phyloP scores from a whole-genome alignment of 23 tunicate genomes.

The Ascidia mentula region DNA sequence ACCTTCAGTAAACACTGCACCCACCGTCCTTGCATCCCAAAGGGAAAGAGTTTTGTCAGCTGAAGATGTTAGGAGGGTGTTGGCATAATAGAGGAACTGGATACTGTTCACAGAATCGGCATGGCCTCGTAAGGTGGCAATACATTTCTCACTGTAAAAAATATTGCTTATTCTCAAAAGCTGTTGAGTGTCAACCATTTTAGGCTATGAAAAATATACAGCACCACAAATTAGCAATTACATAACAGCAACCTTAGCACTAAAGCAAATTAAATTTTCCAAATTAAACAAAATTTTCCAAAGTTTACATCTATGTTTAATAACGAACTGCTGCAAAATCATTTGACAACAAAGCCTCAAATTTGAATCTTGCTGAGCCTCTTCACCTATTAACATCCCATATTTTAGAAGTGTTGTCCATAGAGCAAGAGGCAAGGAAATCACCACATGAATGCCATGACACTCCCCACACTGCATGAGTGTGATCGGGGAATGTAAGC shows the following conservation, averaged over 20 bases:
- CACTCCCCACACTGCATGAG: constrained; percentile 96
- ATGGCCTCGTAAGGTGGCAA: constrained; percentile 89
- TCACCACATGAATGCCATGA: constrained; percentile 95
- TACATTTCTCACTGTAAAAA: constrained; percentile 65
- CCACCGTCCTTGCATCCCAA: constrained; percentile 97
- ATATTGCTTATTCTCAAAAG: too few species aligned
- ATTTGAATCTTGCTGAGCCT: too few species aligned
- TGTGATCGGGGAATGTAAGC: constrained; percentile 73
- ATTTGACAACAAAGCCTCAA: too few species aligned
- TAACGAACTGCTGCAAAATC: too few species aligned
- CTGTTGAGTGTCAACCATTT: too few species aligned
- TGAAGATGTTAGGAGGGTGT: constrained; percentile 78
- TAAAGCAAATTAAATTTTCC: too few species aligned
- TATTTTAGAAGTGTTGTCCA: constrained; percentile 88
- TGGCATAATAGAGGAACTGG: constrained; percentile 66
- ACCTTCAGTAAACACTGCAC: too few species aligned
- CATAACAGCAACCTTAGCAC: too few species aligned
- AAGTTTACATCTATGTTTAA: too few species aligned
- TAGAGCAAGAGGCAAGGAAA: constrained; percentile 97
- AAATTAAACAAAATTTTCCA: too few species aligned
- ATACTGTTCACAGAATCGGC: constrained; percentile 88
- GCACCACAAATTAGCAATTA: too few species aligned
- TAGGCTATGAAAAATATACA: too few species aligned
- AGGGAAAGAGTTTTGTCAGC: constrained; percentile 90
- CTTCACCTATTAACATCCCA: constrained; percentile 91